Evolutionary conservation across 92 coral and sea anemone species (phyloP).

Genomic region (Parazoanthus swiftii): DNA sequence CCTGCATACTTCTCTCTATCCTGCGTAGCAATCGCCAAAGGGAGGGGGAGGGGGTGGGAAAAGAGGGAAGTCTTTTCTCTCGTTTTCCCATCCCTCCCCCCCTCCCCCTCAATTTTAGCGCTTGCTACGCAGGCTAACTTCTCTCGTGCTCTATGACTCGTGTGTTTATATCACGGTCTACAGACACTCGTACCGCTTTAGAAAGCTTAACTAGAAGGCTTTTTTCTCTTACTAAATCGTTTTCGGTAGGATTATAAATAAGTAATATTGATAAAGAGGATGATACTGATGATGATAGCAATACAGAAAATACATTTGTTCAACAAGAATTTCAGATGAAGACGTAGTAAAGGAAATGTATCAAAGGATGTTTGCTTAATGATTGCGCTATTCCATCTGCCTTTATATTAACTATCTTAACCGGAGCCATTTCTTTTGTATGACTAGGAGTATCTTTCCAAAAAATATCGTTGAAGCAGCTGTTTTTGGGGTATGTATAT

Average conservation of each 20-base stretch:
- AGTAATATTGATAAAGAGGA: background rate
- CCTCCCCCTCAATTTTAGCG: too few relatives aligned
- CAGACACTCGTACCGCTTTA: background rate
- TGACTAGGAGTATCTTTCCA: conserved; percentile 71
- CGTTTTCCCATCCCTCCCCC: too few relatives aligned
- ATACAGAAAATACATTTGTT: background rate
- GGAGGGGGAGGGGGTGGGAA: too few relatives aligned
- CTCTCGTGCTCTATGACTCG: too few relatives aligned
- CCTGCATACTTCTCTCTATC: too few relatives aligned
- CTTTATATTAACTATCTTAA: background rate
- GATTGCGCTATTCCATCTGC: background rate
- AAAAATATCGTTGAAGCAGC: conserved; percentile 77
- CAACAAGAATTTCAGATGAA: too few relatives aligned
- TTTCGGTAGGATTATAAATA: too few relatives aligned
- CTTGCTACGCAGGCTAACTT: too few relatives aligned
- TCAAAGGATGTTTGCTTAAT: background rate
- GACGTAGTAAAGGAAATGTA: background rate
- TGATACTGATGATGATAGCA: background rate
- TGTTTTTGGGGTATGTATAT: conserved; percentile 58
- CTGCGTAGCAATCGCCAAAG: too few relatives aligned
- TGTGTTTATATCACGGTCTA: too few relatives aligned
- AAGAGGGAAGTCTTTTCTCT: too few relatives aligned
- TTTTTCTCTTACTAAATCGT: too few relatives aligned
- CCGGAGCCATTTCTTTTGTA: background rate
- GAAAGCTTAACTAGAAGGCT: background rate